Conservation (phyloP, 1,140 invertebrate species). For the Bombus waltoni region DNA sequence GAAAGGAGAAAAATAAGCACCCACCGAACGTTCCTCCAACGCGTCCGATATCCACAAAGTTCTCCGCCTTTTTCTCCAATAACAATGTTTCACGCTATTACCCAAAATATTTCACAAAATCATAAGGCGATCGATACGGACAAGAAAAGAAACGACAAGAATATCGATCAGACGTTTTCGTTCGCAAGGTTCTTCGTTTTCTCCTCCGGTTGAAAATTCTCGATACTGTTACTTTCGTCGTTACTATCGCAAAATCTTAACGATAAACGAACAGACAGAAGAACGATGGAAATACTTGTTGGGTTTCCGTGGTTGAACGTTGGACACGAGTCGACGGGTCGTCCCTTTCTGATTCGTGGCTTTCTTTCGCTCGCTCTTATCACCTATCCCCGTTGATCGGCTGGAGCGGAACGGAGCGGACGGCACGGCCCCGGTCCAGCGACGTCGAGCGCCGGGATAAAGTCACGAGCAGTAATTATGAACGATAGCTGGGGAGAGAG, state of each 20-base stretch:
- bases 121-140: background rate
- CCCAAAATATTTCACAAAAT: background rate
- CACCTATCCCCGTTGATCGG: conserved; percentile 22
- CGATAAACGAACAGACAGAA: background rate
- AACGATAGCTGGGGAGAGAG: conserved; percentile 76
- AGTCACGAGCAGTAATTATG: conserved; percentile 80
- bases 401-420: conserved; percentile 8
- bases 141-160: background rate
- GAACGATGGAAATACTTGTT: background rate
- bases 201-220: too few species aligned
- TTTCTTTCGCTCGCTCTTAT: conserved; percentile 19
- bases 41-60: too few species aligned
- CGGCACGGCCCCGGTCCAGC: conserved; percentile 46
- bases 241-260: background rate
- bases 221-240: too few species aligned
- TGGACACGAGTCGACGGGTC: background rate
- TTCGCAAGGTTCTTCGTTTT: too few species aligned
- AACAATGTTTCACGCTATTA: too few species aligned
- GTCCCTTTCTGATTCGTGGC: too few species aligned
- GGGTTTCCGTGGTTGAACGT: background rate
- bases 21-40: too few species aligned
- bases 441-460: conserved; percentile 71
- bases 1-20: background rate
- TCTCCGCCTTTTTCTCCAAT: too few species aligned
- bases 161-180: background rate